A percentile compares a stretch with the other conserved stretches of the same genome.
phyloP scores from a whole-genome alignment of 23 tunicate genomes.

The Phallusia fumigata region DNA sequence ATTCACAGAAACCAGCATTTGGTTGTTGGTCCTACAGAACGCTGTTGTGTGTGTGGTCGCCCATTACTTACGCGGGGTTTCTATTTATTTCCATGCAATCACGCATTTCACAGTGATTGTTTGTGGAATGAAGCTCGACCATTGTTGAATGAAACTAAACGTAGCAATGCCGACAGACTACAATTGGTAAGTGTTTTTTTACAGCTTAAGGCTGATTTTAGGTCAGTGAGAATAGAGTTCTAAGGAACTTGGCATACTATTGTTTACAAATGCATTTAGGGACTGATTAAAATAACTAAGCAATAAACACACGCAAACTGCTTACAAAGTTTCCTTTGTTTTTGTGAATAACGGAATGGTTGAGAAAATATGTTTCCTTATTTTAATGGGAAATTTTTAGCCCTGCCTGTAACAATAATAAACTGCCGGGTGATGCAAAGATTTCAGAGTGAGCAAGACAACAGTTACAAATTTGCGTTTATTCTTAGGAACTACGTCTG shows the following conservation, averaged over 20 bases:
- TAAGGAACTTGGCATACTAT: no score
- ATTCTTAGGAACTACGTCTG: conserved; percentile 25
- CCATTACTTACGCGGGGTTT: conserved; percentile 65
- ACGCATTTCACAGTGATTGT: conserved; percentile 83
- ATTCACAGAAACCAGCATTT: conserved; percentile 57
- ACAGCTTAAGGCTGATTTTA: no score
- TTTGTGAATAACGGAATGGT: not conserved
- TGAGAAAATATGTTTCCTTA: no score
- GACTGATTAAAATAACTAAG: no score
- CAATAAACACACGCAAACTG: no score
- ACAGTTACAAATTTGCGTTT: not conserved
- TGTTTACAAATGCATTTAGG: no score
- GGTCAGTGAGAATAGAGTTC: no score
- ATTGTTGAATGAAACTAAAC: conserved; percentile 37
- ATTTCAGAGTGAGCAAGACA: no score
- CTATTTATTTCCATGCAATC: conserved; percentile 84
- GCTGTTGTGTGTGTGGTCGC: conserved; percentile 52
- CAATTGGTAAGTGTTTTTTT: conserved; percentile 49
- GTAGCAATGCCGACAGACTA: conserved; percentile 37
- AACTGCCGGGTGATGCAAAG: no score
- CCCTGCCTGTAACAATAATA: no score
- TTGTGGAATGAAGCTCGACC: conserved; percentile 56
- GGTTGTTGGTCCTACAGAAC: conserved; percentile 58
- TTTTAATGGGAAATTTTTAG: no score
- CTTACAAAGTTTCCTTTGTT: no score